These are phyloP conservation scores for Fopius arisanus DNA, from an alignment of 1,140 invertebrate species.

Conservation along the genomic window DNA sequence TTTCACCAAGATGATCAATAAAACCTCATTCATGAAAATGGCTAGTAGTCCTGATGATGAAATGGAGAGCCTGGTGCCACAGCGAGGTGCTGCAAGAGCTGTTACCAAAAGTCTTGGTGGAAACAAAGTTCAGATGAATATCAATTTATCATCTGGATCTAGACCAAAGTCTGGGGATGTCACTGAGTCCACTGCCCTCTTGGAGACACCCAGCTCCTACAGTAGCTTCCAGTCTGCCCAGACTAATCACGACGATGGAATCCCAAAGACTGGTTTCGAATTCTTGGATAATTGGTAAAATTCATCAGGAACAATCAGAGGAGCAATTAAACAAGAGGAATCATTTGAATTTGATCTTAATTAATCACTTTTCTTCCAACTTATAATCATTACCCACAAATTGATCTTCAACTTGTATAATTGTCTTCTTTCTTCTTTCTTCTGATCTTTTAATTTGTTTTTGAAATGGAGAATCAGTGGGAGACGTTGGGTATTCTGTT, in stretches of 20 bases:
- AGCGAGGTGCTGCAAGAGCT: constrained; percentile 34
- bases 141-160: constrained; percentile 39
- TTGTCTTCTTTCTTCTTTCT: no score
- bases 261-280: constrained; percentile 79
- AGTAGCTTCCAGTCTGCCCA: constrained; percentile 55
- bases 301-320: no score
- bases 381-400: no score
- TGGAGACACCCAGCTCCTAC: constrained; percentile 57
- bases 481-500: no score
- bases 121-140: constrained; percentile 50
- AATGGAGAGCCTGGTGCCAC: constrained; percentile 51
- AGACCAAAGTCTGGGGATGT: constrained; percentile 58
- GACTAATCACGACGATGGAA: constrained; percentile 58
- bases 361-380: no score
- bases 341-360: neutral
- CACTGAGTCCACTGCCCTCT: constrained; percentile 52
- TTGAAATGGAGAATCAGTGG: no score
- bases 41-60: constrained; percentile 52
- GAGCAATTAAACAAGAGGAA: no score
- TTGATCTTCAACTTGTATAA: no score
- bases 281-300: constrained; percentile 77
- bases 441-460: no score
- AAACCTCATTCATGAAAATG: constrained; percentile 57
- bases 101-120: constrained; percentile 38
- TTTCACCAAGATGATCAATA: constrained; percentile 57